These are phyloP conservation scores for Calephelis virginiensis DNA, from an alignment of 1,140 invertebrate species.

Conservation along the genomic window DNA sequence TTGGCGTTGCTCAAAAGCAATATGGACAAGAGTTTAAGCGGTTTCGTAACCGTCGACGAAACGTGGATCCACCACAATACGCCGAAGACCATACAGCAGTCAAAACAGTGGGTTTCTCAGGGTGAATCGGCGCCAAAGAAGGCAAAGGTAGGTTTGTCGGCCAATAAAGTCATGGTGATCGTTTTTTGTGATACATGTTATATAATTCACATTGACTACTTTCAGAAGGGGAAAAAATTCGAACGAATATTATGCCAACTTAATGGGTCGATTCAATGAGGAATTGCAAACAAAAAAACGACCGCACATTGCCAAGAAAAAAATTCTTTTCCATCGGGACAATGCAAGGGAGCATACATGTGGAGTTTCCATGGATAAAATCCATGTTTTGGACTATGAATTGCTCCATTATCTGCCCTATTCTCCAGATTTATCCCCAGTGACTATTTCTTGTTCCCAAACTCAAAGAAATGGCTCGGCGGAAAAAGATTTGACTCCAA, in stretches of 20 bases:
- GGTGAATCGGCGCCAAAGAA: slow-evolving; percentile 35
- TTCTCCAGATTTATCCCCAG: too few species aligned
- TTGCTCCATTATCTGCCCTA: too few species aligned
- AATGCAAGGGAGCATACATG: too few species aligned
- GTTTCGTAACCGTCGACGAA: slow-evolving; percentile 46
- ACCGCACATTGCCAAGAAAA: slow-evolving; percentile 16
- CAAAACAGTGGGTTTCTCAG: slow-evolving; percentile 31
- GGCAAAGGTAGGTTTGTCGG: slow-evolving; percentile 47
- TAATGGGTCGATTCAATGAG: slow-evolving; percentile 8
- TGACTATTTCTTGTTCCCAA: too few species aligned
- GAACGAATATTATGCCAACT: slow-evolving; percentile 31
- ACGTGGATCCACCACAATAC: slow-evolving; percentile 58
- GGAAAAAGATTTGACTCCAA: too few species aligned
- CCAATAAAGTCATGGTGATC: slow-evolving; percentile 42
- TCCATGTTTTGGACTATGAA: too few species aligned
- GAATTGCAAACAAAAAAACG: slow-evolving; percentile 8
- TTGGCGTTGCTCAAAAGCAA: slow-evolving; percentile 41
- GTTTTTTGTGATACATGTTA: slow-evolving; percentile 55
- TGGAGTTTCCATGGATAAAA: too few species aligned
- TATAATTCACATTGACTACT: slow-evolving; percentile 40
- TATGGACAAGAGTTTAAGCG: slow-evolving; percentile 30
- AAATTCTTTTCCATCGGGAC: too few species aligned
- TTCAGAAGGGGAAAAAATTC: slow-evolving; percentile 36
- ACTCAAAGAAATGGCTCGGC: too few species aligned
- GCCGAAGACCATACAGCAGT: slow-evolving; percentile 42